These are phyloP conservation scores for Nemapogon koenigi DNA, from an alignment of 2,888 invertebrate genomes.

Conservation along the genomic window DNA sequence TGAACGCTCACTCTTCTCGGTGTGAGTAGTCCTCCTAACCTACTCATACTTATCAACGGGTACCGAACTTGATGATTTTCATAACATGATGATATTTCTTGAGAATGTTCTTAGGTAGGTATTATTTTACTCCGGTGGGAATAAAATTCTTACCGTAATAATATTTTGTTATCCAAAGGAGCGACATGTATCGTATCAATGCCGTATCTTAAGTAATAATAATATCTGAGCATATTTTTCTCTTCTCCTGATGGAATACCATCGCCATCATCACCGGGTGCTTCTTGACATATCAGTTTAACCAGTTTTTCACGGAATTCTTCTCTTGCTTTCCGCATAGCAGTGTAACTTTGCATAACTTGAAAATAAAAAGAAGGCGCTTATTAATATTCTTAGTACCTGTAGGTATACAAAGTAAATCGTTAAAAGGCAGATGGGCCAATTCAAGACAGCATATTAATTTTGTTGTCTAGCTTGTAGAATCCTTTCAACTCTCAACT, in stretches of 20 bases:
- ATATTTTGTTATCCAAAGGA: conserved; percentile 76
- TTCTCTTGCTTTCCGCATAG: conserved; percentile 76
- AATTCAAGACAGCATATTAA: too few species aligned
- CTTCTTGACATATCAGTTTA: conserved; percentile 71
- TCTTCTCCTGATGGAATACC: conserved; percentile 68
- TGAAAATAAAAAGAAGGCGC: conserved; percentile 18
- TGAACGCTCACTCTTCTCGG: too few species aligned
- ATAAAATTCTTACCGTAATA: conserved; percentile 57
- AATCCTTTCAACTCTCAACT: too few species aligned
- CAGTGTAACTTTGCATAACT: conserved; percentile 72
- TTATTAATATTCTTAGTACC: too few species aligned
- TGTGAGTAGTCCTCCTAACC: too few species aligned
- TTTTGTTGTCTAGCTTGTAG: too few species aligned
- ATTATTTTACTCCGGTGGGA: background rate
- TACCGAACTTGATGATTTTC: too few species aligned
- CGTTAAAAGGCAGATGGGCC: too few species aligned
- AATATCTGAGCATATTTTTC: conserved; percentile 78
- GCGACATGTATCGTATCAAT: conserved; percentile 90
- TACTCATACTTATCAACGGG: too few species aligned
- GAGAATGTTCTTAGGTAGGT: too few species aligned
- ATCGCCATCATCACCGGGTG: conserved; percentile 42
- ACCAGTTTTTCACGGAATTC: conserved; percentile 83
- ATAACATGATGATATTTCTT: too few species aligned
- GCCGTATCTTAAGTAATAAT: conserved; percentile 89
- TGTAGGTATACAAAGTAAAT: too few species aligned